phyloP scores from a whole-genome alignment of 2,113 vertebrate species.

The Otus sunia region DNA sequence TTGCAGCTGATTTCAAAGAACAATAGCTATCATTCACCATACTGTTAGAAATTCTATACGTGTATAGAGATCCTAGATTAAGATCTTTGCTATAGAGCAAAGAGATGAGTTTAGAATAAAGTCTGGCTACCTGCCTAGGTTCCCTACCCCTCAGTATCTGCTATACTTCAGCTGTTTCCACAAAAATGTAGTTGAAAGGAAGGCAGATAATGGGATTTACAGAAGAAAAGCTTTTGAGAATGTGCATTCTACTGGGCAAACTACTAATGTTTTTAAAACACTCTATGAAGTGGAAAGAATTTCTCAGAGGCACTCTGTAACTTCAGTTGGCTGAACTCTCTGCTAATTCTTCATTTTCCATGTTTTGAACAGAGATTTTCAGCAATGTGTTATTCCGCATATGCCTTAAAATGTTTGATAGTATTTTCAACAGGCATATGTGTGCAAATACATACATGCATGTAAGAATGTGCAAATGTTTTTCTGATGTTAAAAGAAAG shows the following conservation, averaged over 20 bases:
- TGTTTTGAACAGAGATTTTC: background rate
- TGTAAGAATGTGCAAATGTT: background rate
- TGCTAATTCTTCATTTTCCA: background rate
- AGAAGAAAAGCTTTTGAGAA: background rate
- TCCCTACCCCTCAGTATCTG: background rate
- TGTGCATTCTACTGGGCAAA: background rate
- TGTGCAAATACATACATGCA: fast-evolving
- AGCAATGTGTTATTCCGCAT: background rate
- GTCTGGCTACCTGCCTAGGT: background rate
- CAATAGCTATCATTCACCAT: background rate
- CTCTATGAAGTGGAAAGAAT: background rate
- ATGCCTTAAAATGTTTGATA: background rate
- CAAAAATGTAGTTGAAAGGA: background rate
- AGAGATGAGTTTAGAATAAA: background rate
- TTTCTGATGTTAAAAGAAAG: background rate
- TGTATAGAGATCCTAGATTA: background rate
- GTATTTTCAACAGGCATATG: background rate
- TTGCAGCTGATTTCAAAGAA: background rate
- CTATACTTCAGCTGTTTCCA: background rate
- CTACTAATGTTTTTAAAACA: background rate
- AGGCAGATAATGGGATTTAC: background rate
- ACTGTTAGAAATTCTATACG: background rate
- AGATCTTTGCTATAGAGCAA: background rate
- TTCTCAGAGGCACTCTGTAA: background rate
- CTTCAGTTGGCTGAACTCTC: background rate